Conservation (phyloP, 2,113 vertebrate species). For the Anolis carolinensis region DNA sequence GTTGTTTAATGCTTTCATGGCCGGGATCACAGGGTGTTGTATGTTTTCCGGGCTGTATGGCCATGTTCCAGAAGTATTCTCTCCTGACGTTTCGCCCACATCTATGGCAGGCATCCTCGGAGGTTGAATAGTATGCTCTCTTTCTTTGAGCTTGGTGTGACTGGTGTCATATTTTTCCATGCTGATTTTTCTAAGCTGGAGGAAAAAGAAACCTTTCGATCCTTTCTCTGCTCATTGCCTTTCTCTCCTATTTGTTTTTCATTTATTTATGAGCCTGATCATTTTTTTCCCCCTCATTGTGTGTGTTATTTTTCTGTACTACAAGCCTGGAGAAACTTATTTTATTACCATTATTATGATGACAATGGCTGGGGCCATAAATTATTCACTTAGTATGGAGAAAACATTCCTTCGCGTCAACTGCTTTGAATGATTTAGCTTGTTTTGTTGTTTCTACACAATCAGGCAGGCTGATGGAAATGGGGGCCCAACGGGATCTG, state of each 20-base stretch:
- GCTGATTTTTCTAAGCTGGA: not conserved
- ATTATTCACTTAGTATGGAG: conserved; percentile 71
- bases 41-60: too few relatives aligned
- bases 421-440: conserved; percentile 72
- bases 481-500: too few relatives aligned
- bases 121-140: too few relatives aligned
- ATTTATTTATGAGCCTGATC: conserved; percentile 72
- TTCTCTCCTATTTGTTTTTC: conserved; percentile 28
- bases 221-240: conserved; percentile 50
- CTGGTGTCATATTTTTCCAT: not conserved
- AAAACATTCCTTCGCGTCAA: conserved; percentile 71
- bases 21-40: too few relatives aligned
- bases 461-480: conserved; percentile 18
- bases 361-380: conserved; percentile 64
- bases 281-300: conserved; percentile 39
- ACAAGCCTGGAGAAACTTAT: conserved; percentile 47
- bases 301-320: conserved; percentile 56
- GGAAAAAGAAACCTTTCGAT: conserved; percentile 27
- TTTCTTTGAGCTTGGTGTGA: accelerated
- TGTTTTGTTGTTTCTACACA: conserved; percentile 51
- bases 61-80: too few relatives aligned
- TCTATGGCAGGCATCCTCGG: too few relatives aligned
- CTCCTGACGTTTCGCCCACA: too few relatives aligned
- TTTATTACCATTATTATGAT: conserved; percentile 49
- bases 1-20: too few relatives aligned